Conservation (phyloP, 2,797 vertebrate genomes). For the Anabas testudineus region DNA sequence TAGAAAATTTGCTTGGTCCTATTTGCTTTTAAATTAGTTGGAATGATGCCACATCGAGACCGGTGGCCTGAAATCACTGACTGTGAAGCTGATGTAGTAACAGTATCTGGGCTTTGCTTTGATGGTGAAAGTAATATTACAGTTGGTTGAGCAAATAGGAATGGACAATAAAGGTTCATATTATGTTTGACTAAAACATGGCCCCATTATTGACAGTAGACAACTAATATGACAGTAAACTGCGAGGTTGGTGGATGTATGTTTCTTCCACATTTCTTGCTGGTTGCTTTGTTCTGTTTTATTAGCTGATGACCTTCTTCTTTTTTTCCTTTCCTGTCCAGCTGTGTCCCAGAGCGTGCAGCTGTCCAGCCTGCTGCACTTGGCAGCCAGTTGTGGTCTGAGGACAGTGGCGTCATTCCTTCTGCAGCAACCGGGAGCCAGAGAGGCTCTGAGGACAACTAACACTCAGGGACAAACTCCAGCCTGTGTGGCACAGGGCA, state of each 20-base stretch:
- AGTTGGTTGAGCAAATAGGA: no score
- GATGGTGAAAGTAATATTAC: no score
- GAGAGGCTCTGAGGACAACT: slow-evolving; percentile 83
- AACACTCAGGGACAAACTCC: slow-evolving; percentile 88
- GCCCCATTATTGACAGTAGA: neutral
- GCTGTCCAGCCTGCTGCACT: slow-evolving; percentile 86
- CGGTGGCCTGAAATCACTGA: no score
- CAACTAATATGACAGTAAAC: neutral
- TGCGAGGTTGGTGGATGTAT: no score
- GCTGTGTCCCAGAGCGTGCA: slow-evolving; percentile 28
- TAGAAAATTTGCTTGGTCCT: no score
- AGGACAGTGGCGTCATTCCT: slow-evolving; percentile 86
- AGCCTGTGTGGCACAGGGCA: slow-evolving; percentile 84
- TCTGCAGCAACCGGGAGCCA: slow-evolving; percentile 88
- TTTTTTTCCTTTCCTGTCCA: slow-evolving; percentile 11
- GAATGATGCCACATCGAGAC: no score
- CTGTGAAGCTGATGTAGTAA: no score
- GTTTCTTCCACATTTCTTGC: neutral
- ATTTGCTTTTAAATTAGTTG: no score
- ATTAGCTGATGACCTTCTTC: no score
- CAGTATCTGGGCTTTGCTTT: no score
- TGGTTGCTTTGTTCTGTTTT: no score
- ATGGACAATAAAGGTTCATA: neutral
- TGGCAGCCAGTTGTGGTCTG: slow-evolving; percentile 88
- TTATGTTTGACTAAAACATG: neutral